phyloP scores from a whole-genome alignment of 2,888 invertebrate species.

The Nymphalis c-album region DNA sequence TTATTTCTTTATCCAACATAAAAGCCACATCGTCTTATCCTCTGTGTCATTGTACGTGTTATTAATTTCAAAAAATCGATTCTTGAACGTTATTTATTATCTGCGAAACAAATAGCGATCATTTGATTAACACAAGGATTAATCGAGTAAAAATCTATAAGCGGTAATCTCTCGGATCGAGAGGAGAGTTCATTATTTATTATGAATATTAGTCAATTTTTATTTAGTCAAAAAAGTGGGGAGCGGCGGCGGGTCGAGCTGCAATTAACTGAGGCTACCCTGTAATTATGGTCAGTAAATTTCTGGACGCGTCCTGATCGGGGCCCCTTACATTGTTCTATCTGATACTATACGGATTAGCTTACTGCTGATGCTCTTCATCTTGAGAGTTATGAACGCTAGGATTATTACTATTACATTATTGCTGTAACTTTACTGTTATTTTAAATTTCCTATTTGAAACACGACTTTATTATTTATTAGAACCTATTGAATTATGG shows the following conservation, averaged over 20 bases:
- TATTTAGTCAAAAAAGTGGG: constrained; percentile 79
- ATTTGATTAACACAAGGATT: constrained; percentile 59
- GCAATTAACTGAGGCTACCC: constrained; percentile 91
- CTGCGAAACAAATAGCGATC: constrained; percentile 37
- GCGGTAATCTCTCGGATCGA: constrained; percentile 67
- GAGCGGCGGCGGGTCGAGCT: constrained; percentile 67
- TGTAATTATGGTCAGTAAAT: constrained; percentile 93
- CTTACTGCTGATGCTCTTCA: constrained; percentile 42
- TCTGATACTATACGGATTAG: constrained; percentile 69
- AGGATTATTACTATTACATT: background rate
- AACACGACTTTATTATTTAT: too few species aligned
- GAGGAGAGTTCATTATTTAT: constrained; percentile 80
- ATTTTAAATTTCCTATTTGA: too few species aligned
- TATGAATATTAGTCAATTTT: constrained; percentile 82
- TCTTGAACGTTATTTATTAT: constrained; percentile 28
- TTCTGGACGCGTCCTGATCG: constrained; percentile 84
- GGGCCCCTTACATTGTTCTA: constrained; percentile 73
- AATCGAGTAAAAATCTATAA: constrained; percentile 72
- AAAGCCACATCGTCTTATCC: background rate
- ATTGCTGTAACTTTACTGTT: background rate
- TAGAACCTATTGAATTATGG: too few species aligned
- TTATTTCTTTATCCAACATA: background rate
- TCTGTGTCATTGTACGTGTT: background rate
- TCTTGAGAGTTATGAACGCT: constrained; percentile 17
- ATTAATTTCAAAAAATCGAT: background rate